A percentile compares a stretch with the other conserved stretches of the same genome.
Conservation (phyloP, 2,888 invertebrate species). For the Hirtodrosophila duncani region DNA sequence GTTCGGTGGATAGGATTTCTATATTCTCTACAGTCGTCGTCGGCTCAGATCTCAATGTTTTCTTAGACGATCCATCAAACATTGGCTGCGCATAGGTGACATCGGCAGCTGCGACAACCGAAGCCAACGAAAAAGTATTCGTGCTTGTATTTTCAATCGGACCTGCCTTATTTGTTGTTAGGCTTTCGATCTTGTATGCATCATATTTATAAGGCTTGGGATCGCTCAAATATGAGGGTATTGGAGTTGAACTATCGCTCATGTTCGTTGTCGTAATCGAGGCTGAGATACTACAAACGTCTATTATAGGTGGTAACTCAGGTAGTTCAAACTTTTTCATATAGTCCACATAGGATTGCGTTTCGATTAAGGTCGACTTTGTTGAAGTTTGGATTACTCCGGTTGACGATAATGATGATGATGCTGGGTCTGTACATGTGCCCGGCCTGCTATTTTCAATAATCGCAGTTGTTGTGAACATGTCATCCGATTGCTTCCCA, state of each 20-base stretch:
- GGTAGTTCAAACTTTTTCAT: conserved; percentile 63
- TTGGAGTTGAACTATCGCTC: not conserved
- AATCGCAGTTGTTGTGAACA: conserved; percentile 49
- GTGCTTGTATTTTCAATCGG: too few species aligned
- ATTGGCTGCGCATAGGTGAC: too few species aligned
- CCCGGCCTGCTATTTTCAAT: conserved; percentile 3
- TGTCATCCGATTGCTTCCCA: conserved; percentile 14
- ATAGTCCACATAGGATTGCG: conserved; percentile 58
- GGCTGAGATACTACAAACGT: conserved; percentile 16
- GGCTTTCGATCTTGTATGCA: not conserved
- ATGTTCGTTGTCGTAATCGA: not conserved
- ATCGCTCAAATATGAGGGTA: conserved; percentile 5
- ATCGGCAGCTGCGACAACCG: too few species aligned
- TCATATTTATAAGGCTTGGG: not conserved
- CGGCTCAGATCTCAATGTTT: too few species aligned
- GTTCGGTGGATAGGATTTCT: too few species aligned
- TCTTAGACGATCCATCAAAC: too few species aligned
- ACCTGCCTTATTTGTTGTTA: too few species aligned
- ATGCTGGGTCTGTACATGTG: conserved; percentile 1
- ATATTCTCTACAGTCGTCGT: too few species aligned
- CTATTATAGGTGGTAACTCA: conserved; percentile 46
- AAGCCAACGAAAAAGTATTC: too few species aligned
- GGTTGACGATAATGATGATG: conserved; percentile 16
- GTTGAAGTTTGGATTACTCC: conserved; percentile 4
- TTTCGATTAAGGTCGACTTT: too few species aligned